Evolutionary conservation across 2,113 vertebrate species (phyloP).

Genomic region (Aythya baeri): DNA sequence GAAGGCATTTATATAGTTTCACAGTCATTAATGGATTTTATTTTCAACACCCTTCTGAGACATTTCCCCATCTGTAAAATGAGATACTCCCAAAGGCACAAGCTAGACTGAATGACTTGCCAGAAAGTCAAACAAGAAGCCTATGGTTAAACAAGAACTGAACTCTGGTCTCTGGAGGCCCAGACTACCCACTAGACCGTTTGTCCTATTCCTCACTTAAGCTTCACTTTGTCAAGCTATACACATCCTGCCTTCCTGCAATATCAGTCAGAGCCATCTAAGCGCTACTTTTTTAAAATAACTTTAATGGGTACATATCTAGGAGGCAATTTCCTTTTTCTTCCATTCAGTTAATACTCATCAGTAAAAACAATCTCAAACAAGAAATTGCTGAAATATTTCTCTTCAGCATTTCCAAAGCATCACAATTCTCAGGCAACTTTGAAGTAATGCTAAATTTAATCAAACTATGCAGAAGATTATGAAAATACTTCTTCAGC

Average conservation of each 20-base stretch:
- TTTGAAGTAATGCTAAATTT: not conserved
- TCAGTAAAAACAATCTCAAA: not conserved
- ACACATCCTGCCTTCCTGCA: not conserved
- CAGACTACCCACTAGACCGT: not conserved
- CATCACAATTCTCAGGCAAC: not conserved
- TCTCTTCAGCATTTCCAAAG: not conserved
- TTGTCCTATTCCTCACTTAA: not conserved
- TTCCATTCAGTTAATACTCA: not conserved
- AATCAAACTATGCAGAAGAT: not conserved
- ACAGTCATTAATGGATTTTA: constrained; percentile 50
- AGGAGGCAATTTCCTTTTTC: not conserved
- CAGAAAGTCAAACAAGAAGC: not conserved
- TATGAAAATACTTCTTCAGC: not conserved
- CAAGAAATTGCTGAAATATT: not conserved
- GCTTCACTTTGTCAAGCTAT: not conserved
- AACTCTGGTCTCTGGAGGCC: not conserved
- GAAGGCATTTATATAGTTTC: constrained; percentile 45
- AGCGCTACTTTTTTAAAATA: not conserved
- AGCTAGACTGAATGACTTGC: constrained; percentile 2
- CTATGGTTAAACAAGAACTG: not conserved
- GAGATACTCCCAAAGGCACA: constrained; percentile 34
- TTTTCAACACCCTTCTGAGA: constrained; percentile 60
- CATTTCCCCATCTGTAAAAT: constrained; percentile 6
- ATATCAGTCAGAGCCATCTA: not conserved
- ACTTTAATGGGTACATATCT: not conserved